Evolutionary conservation across 2,113 vertebrate species (phyloP), one percentile per base, ranked within the genome.

Genomic region (Oreochromis tanganicae): DNA sequence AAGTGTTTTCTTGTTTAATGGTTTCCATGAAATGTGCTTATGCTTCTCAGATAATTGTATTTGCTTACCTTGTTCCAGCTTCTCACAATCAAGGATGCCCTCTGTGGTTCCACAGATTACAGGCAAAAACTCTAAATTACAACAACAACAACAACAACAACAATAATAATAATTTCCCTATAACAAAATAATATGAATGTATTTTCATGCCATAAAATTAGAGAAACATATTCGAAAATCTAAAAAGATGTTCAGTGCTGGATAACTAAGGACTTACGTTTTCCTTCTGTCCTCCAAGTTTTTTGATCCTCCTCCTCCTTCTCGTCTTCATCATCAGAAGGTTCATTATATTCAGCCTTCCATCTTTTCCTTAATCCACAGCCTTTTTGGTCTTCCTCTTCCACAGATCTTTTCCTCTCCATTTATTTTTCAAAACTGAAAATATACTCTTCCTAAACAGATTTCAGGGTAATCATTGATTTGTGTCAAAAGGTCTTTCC

Each of bases 271-370:
- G 1, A 63, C 59, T 63, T 7, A 63, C 59, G 29, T 63, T 0
- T 19, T 0, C 59, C 3, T 34, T 63, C 59, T 63, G 29, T 63
- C 59, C 34, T 63, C 59, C 59, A 63, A 3, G 29, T 63, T 63
- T 63, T 34, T 1, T 0, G 57, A 34, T 61, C 1, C 29, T 61
- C 57, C 36, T 38, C 36, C 38, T 4, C 1, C 24, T 59, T 1
- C 57, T 61, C 1, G 0, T 34, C 59, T 63, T 11, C 59, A 63
- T 1, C 29, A 34, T 63, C 29, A 63, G 29, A 63, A 34, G 59
- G 0, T 63, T 63, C 29, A 34, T 34, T 0, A 0, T 19, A 63
- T 34, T 63, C 29, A 34, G 0, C 59, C 0, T 0, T 63, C 59
- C 59, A 7, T 63, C 29, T 34, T 63, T 63, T 63, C 16, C 57